These are phyloP conservation scores for Amazona vittata DNA, from an alignment of 2,113 vertebrate genomes.

Conservation along the genomic window DNA sequence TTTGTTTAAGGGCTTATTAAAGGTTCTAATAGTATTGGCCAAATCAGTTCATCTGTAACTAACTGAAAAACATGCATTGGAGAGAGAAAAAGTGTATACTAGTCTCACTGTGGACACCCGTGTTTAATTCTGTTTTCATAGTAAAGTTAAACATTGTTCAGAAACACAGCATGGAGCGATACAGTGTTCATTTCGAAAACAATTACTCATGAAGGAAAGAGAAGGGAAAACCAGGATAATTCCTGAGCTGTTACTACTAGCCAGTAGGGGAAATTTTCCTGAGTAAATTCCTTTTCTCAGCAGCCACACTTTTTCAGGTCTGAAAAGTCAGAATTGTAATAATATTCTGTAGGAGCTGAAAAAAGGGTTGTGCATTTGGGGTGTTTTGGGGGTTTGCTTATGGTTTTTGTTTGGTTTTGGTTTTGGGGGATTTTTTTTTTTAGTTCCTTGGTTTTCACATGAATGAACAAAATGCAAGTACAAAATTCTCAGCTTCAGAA, in stretches of 20 bases:
- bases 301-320: not conserved
- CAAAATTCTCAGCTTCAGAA: not conserved
- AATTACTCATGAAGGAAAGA: not conserved
- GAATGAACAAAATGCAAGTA: not conserved
- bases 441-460: not conserved
- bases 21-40: not conserved
- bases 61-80: not conserved
- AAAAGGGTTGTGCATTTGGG: not conserved
- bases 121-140: not conserved
- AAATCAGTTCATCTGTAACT: not conserved
- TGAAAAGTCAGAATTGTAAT: not conserved
- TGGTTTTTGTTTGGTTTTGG: not conserved
- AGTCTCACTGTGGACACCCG: not conserved
- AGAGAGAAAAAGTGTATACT: not conserved
- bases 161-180: not conserved
- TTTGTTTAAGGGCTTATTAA: not conserved
- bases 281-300: not conserved
- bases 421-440: not conserved
- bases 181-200: not conserved
- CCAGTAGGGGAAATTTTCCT: not conserved
- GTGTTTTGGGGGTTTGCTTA: not conserved
- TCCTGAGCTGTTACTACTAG: not conserved
- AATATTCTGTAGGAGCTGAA: not conserved
- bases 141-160: not conserved
- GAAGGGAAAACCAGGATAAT: not conserved